Conservation (phyloP, 1,140 invertebrate genomes). For the Meloidogyne chitwoodi region DNA sequence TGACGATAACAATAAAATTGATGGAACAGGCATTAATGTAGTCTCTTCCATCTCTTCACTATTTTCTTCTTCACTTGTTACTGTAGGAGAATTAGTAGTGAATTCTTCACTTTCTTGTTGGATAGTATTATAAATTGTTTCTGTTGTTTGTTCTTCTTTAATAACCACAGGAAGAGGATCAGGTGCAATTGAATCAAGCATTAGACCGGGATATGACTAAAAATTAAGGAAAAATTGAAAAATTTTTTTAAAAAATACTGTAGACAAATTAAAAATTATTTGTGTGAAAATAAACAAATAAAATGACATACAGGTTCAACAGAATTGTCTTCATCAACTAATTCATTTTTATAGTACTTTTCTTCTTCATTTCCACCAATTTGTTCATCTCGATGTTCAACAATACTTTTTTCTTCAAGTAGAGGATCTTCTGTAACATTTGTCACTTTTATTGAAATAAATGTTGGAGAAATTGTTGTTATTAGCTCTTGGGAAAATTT, state of each 20-base stretch:
- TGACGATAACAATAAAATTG: background rate
- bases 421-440: background rate
- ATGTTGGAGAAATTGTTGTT: background rate
- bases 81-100: background rate
- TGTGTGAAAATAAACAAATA: too few species aligned
- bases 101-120: background rate
- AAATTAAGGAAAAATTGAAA: background rate
- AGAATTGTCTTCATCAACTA: background rate
- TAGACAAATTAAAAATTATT: too few species aligned
- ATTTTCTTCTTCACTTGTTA: background rate
- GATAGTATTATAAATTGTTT: background rate
- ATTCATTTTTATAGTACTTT: too few species aligned
- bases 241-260: background rate
- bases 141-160: background rate
- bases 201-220: background rate
- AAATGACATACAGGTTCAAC: background rate
- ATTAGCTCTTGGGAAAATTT: too few species aligned
- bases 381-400: background rate
- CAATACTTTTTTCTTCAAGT: background rate
- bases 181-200: background rate
- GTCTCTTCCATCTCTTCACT: background rate
- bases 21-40: background rate
- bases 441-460: background rate
- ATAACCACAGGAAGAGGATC: background rate
- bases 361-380: background rate